Conservation (phyloP, 2,113 vertebrate genomes). For the Lasiurus borealis region DNA sequence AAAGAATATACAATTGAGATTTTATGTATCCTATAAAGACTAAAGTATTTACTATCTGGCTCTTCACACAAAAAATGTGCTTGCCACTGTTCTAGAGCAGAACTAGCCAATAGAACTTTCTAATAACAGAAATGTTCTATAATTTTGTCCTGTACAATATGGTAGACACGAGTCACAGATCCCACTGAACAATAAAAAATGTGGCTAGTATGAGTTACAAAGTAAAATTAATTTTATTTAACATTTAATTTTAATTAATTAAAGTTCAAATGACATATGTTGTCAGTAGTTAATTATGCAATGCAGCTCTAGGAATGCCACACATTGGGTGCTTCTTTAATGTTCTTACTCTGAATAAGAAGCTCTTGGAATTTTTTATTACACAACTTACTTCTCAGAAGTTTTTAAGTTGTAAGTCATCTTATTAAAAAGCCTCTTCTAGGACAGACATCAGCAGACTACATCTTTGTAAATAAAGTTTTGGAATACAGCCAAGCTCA, state of each 20-base stretch:
- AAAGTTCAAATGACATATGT: not conserved
- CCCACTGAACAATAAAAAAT: not conserved
- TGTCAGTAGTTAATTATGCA: not conserved
- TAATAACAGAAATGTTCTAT: not conserved
- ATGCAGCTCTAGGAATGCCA: not conserved
- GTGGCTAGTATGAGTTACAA: not conserved
- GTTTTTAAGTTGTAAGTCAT: not conserved
- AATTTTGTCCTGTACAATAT: not conserved
- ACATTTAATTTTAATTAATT: not conserved
- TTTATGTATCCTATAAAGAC: not conserved
- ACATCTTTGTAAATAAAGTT: not conserved
- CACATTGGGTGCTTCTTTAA: not conserved
- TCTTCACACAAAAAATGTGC: not conserved
- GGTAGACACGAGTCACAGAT: not conserved
- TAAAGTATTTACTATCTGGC: not conserved
- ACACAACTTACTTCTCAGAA: not conserved
- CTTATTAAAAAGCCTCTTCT: slow-evolving; percentile 21
- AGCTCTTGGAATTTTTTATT: not conserved
- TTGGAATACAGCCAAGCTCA: not conserved
- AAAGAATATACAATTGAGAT: not conserved
- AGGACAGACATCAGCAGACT: not conserved
- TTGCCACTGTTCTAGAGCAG: not conserved
- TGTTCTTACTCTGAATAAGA: not conserved
- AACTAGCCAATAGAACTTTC: not conserved
- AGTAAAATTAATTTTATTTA: not conserved